A percentile compares a stretch with the other conserved stretches of the same genome.
These are phyloP conservation scores for Procambarus clarkii DNA, from an alignment of 1,140 invertebrate genomes.

Conservation along the genomic window DNA sequence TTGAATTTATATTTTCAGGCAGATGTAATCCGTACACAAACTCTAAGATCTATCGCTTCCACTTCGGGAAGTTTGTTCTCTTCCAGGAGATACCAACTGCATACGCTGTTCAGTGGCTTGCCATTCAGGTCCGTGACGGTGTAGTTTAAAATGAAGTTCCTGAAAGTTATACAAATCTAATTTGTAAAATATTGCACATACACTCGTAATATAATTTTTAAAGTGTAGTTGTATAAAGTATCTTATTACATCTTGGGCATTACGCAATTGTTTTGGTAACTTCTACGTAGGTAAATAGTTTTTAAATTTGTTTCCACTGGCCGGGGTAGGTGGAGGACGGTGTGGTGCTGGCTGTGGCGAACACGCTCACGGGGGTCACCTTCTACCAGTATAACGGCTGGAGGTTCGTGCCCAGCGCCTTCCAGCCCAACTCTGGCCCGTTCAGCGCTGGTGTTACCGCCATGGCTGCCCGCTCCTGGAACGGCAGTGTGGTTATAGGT, in stretches of 20 bases:
- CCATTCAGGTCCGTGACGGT: constrained; percentile 22
- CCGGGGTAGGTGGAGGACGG: neutral
- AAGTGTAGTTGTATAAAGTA: too few species aligned
- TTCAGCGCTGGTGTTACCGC: neutral
- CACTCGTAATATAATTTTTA: too few species aligned
- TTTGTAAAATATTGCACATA: too few species aligned
- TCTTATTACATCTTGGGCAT: too few species aligned
- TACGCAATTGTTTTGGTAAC: too few species aligned
- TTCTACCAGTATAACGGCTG: constrained; percentile 24
- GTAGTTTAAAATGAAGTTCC: too few species aligned
- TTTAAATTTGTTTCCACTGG: too few species aligned
- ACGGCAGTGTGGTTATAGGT: neutral
- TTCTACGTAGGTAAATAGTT: too few species aligned
- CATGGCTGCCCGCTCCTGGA: constrained; percentile 6
- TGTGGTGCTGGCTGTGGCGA: constrained; percentile 4
- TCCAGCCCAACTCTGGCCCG: neutral
- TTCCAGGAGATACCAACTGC: constrained; percentile 42
- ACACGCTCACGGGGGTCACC: neutral
- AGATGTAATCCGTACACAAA: constrained; percentile 25
- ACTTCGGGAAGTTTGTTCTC: constrained; percentile 21
- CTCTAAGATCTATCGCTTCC: constrained; percentile 30
- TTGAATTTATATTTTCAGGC: neutral
- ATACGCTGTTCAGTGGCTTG: constrained; percentile 35
- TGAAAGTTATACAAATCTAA: too few species aligned
- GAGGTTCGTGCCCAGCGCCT: neutral